Percentiles rank a stretch among this genome's conserved stretches.
phyloP scores from a whole-genome alignment of 2,888 invertebrate species.

The Calameuta pallipes region DNA sequence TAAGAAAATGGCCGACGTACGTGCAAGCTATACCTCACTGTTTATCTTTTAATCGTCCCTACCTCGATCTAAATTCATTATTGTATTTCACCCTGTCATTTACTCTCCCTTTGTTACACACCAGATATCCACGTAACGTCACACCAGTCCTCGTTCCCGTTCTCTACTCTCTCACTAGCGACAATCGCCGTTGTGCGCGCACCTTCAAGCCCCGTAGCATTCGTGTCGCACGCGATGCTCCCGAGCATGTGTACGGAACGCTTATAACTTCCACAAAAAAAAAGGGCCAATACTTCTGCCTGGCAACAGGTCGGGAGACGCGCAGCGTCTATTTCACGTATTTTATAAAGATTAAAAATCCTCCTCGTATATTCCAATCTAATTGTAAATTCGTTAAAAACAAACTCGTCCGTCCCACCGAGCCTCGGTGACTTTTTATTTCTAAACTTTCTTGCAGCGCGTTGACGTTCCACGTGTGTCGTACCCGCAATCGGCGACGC shows the following conservation, averaged over 20 bases:
- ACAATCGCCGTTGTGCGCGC: background rate
- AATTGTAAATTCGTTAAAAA: no score
- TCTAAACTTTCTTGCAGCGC: background rate
- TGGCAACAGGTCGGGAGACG: background rate
- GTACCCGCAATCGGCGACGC: no score
- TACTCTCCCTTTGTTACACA: no score
- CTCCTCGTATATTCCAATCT: background rate
- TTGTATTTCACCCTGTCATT: no score
- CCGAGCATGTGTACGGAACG: background rate
- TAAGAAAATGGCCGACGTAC: background rate
- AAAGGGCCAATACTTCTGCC: background rate
- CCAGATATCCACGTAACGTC: no score
- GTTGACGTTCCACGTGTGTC: no score
- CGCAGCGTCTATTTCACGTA: background rate
- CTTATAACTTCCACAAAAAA: background rate
- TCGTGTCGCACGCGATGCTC: background rate
- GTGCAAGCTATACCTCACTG: no score
- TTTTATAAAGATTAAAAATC: background rate
- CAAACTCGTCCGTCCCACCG: background rate
- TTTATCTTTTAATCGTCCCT: background rate
- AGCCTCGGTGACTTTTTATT: background rate
- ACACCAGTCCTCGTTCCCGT: no score
- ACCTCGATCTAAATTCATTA: no score
- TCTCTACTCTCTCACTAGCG: no score
- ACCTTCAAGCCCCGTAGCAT: background rate